Evolutionary conservation across 2,113 vertebrate genomes (phyloP).

Genomic region (Xiphophorus maculatus): DNA sequence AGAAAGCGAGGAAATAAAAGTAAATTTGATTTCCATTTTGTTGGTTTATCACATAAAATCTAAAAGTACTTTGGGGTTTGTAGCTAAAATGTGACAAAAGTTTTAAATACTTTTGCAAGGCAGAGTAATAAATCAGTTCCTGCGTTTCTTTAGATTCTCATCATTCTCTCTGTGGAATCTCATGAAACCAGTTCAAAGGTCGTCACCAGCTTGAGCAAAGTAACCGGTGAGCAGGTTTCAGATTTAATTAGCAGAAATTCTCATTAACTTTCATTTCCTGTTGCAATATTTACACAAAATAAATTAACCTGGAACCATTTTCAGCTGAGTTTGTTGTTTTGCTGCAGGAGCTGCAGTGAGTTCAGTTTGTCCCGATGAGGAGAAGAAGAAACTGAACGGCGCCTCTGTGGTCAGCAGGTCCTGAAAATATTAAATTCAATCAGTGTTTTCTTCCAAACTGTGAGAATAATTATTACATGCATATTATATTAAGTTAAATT

Average conservation of each 20-base stretch:
- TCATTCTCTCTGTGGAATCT: conserved; percentile 67
- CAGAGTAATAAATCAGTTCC: background rate
- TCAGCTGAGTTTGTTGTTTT: background rate
- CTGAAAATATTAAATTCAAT: background rate
- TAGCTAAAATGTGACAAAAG: background rate
- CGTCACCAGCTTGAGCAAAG: conserved; percentile 71
- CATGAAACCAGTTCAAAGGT: conserved; percentile 76
- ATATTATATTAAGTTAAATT: background rate
- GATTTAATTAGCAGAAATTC: background rate
- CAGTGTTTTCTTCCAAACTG: background rate
- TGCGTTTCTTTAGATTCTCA: conserved; percentile 71
- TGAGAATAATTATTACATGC: too few species aligned
- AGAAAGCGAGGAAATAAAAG: too few species aligned
- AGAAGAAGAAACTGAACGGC: conserved; percentile 55
- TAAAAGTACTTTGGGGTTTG: background rate
- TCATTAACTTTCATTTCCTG: background rate
- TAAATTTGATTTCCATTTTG: too few species aligned
- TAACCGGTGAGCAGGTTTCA: conserved; percentile 78
- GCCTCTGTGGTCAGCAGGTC: conserved; percentile 74
- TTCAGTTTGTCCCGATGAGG: conserved; percentile 53
- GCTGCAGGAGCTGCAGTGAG: conserved; percentile 56
- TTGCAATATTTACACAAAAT: background rate
- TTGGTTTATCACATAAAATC: background rate
- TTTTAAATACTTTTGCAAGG: background rate
- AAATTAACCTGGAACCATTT: background rate